Base-by-base conservation (phyloP, 2,797 vertebrate genomes). In the Varecia variegata region DNA sequence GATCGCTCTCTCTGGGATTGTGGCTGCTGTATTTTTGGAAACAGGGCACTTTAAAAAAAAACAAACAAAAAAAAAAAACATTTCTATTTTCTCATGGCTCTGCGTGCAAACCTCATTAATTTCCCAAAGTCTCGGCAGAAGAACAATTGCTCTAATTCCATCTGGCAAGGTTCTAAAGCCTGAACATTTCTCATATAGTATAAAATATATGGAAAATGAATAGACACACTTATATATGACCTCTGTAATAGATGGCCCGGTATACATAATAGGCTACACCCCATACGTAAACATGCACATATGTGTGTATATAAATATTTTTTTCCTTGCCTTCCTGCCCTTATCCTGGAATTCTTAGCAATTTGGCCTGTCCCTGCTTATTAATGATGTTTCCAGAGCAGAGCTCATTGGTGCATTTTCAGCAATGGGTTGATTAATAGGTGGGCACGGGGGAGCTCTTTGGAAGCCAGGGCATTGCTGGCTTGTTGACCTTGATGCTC, bases 101-200 rank as follows among this genome's bases (percentile, higher is more conserved):
- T 98, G 97, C 58, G 93, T 98, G 97, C 90, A 92, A 98, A 98
- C 97, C 98, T 98, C 98, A 98, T 98, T 99, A 98, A 98, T 98
- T 98, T 98, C 98, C 94, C 74, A 97, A 98, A 94, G 98, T 98
- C 98, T 95, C 88, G 62, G 94, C 98, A 98, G 98, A 98, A 98
- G 98, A 98, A 98, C 98, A 98, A 98, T 98, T 98, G 98, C 96
- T 98, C 97, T 98, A 98, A 98, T 98, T 98, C 98, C 96, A 97
- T 98, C 98, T 98, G 98, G 97, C 97, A 97, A 71, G 97, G 84
- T 97, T 96, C 97, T 97, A 97, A 76, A 97, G 98, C 77, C 94
- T 97, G 87, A 83, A 97, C 96, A 97, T 94, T 89, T 97, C 96
- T 96, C 96, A 52, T 93, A 58, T 80, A 95, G 77, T 94, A 85